These are phyloP conservation scores for Dendropsophus ebraccatus DNA, from an alignment of 2,113 vertebrate genomes.

Conservation along the genomic window DNA sequence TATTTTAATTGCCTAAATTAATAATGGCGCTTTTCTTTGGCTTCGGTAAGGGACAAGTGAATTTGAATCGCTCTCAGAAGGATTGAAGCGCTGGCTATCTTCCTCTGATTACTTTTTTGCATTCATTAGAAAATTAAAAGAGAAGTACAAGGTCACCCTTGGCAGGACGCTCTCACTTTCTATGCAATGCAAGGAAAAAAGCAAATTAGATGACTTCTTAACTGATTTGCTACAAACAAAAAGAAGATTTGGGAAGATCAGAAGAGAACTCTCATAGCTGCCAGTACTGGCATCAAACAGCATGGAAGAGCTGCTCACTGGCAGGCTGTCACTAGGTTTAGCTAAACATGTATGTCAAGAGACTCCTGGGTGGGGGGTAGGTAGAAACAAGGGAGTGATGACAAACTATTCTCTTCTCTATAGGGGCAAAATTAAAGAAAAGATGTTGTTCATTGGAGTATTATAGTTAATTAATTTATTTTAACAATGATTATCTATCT, in stretches of 20 bases:
- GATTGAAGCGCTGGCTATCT: conserved; percentile 67
- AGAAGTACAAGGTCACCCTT: conserved; percentile 70
- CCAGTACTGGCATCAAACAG: neutral
- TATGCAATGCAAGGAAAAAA: conserved; percentile 35
- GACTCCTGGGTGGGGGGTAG: neutral
- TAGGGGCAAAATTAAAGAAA: neutral
- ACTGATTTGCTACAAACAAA: neutral
- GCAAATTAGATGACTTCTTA: neutral
- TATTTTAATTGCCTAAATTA: conserved; percentile 82
- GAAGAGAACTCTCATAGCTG: neutral
- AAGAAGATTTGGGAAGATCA: neutral
- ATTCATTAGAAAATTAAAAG: conserved; percentile 69
- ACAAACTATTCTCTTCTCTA: neutral
- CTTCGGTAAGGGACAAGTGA: conserved; percentile 72
- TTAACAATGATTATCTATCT: too few species aligned
- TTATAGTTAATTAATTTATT: too few species aligned
- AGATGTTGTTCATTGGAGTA: too few species aligned
- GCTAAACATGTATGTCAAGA: neutral
- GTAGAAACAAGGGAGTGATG: neutral
- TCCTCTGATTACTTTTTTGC: conserved; percentile 70
- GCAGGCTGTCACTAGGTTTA: neutral
- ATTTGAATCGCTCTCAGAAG: conserved; percentile 74
- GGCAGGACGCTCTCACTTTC: conserved; percentile 53
- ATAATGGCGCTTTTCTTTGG: conserved; percentile 69
- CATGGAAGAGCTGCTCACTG: neutral